A percentile compares a stretch with the other conserved stretches of the same genome.
Conservation (phyloP, 2,797 vertebrate species). For the Urocyon cinereoargenteus region DNA sequence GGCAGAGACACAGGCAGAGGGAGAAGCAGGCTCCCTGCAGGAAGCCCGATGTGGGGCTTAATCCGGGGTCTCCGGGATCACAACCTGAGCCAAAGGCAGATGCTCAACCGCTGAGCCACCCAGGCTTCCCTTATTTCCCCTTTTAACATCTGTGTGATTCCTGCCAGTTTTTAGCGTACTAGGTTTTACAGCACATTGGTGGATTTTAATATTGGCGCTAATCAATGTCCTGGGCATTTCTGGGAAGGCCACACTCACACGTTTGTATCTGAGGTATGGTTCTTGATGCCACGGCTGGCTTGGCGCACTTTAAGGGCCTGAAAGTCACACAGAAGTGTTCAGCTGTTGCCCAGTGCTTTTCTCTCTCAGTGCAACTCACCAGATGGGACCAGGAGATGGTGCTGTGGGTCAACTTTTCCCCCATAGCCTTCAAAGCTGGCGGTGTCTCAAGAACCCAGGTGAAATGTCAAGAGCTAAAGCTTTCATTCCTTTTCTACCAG, state of each 20-base stretch:
- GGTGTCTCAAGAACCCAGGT: not conserved
- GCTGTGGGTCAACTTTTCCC: slow-evolving; percentile 54
- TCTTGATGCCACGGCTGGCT: not conserved
- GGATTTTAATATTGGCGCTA: not conserved
- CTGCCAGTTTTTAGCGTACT: not conserved
- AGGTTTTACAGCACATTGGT: not conserved
- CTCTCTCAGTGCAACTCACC: not conserved
- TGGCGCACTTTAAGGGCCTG: not conserved
- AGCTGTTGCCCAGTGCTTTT: not conserved
- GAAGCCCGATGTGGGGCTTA: no score
- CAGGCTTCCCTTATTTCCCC: not conserved
- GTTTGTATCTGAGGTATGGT: not conserved
- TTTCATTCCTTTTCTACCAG: not conserved
- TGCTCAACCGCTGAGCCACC: no score
- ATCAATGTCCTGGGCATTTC: not conserved
- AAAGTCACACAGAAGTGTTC: rapidly evolving
- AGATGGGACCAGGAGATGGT: slow-evolving; percentile 41
- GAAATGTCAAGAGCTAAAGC: not conserved
- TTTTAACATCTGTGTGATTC: not conserved
- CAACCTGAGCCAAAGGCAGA: no score
- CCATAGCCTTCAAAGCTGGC: rapidly evolving
- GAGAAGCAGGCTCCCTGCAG: no score
- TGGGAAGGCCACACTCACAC: not conserved
- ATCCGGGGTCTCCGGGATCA: no score
- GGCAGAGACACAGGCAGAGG: no score